phyloP scores from a whole-genome alignment of 1,140 invertebrate species.

The Leptopilina boulardi region DNA sequence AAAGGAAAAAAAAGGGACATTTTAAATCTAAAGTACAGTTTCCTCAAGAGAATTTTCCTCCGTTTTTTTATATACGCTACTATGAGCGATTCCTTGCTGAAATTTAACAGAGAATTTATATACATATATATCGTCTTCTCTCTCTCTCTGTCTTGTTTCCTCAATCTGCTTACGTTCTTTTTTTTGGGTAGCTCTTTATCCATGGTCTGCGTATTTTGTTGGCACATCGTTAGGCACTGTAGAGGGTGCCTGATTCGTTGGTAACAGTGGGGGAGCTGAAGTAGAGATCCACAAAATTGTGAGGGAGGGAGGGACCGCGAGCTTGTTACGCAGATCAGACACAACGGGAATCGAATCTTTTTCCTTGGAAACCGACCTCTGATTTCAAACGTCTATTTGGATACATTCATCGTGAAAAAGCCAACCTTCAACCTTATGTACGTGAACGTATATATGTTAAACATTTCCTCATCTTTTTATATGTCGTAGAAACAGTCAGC shows the following conservation, averaged over 20 bases:
- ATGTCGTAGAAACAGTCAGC: conserved; percentile 37
- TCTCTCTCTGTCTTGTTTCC: conserved; percentile 45
- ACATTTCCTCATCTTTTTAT: conserved; percentile 51
- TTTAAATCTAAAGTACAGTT: background rate
- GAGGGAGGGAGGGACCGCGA: conserved; percentile 47
- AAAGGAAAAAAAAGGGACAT: conserved; percentile 5
- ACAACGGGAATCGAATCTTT: conserved; percentile 68
- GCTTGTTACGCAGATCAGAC: conserved; percentile 73
- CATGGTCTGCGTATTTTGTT: conserved; percentile 69
- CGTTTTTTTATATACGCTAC: conserved; percentile 39
- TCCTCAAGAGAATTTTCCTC: conserved; percentile 48
- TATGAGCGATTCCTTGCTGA: background rate
- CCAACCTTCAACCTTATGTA: conserved; percentile 25
- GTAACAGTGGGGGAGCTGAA: conserved; percentile 46
- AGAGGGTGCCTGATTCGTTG: conserved; percentile 64
- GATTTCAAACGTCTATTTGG: conserved; percentile 53
- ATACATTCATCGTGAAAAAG: conserved; percentile 57
- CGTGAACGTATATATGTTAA: conserved; percentile 58
- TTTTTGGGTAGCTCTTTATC: conserved; percentile 64
- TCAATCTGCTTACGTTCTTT: conserved; percentile 71
- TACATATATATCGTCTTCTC: conserved; percentile 38
- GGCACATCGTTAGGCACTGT: conserved; percentile 73
- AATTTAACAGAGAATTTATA: conserved; percentile 25
- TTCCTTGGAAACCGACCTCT: conserved; percentile 58
- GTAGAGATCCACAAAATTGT: background rate